Base-by-base conservation (phyloP, 2,888 invertebrate genomes). In the Microctonus brassicae region DNA sequence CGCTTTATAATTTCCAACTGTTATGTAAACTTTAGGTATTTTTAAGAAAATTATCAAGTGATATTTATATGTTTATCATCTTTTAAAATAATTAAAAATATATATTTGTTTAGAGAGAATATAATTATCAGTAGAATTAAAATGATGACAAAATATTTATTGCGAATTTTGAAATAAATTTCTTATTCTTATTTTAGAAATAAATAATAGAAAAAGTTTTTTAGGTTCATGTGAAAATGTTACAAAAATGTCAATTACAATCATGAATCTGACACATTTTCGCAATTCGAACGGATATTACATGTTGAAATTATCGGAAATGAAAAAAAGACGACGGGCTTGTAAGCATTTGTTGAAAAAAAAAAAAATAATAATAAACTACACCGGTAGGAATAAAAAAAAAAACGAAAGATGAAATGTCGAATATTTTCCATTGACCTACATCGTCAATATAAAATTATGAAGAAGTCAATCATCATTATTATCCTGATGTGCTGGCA, bases 1-100 rank as follows among this genome's bases (percentile, higher is more conserved):
- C 69, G 76, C 76, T 77, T 80, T 79, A 80, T 82, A 47, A 42
- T 13, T 13, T 3, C 4, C n/a, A 42, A n/a, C n/a, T 42, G 13
- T 42, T 42, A 11, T 13, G 42, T 17, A 6, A n/a, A 42, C n/a
- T 17, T 42, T 42, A 36, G 5, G 9, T 36, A n/a, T n/a, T n/a
- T n/a, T n/a, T n/a, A n/a, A n/a, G n/a, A n/a, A n/a, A n/a, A n/a
- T n/a, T n/a, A n/a, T n/a, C n/a, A n/a, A n/a, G n/a, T n/a, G n/a
- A n/a, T n/a, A n/a, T n/a, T n/a, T n/a, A n/a, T n/a, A n/a, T n/a
- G n/a, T n/a, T n/a, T n/a, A n/a, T n/a, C n/a, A n/a, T n/a, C n/a
- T n/a, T n/a, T n/a, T n/a, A n/a, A n/a, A n/a, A n/a, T n/a, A n/a
- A n/a, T n/a, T n/a, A n/a, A n/a, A n/a, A n/a, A n/a, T n/a, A n/a